A percentile compares a stretch with the other conserved stretches of the same genome.
Evolutionary conservation across 2,888 invertebrate genomes (phyloP).

Genomic region (Metacarcinus magister): DNA sequence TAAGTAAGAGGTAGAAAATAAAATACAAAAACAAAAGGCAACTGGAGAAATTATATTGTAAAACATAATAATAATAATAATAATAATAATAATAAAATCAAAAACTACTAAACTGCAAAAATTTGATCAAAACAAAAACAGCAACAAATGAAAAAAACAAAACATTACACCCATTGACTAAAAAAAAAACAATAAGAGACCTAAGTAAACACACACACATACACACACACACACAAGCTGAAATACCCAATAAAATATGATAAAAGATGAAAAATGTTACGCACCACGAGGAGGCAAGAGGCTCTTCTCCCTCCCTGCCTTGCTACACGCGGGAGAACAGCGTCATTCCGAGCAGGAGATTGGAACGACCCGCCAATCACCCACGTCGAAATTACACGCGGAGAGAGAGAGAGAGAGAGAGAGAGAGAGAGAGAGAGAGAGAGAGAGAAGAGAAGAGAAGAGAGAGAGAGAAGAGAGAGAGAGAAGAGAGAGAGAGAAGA

Average conservation of each 20-base stretch:
- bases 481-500: background rate
- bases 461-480: background rate
- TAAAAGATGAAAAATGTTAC: no score
- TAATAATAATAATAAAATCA: background rate
- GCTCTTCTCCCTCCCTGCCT: background rate
- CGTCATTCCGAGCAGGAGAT: constrained; percentile 3
- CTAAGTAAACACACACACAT: no score
- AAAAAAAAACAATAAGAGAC: no score
- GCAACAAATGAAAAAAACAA: no score
- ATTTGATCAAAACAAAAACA: background rate
- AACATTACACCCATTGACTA: no score
- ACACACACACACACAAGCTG: no score
- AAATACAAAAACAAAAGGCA: no score
- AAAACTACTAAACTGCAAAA: background rate
- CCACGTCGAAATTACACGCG: background rate
- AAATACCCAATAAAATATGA: no score
- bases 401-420: constrained; percentile 1
- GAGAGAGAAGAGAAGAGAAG: background rate
- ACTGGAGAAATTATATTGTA: no score
- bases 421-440: constrained; percentile 26
- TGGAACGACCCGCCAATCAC: background rate
- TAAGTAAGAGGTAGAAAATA: no score
- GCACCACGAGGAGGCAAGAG: background rate
- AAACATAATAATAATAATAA: no score
- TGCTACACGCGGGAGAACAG: background rate